Evolutionary conservation across 1,140 invertebrate genomes (phyloP), one percentile per base, ranked within the genome.

Genomic region (Plutomurus gul): DNA sequence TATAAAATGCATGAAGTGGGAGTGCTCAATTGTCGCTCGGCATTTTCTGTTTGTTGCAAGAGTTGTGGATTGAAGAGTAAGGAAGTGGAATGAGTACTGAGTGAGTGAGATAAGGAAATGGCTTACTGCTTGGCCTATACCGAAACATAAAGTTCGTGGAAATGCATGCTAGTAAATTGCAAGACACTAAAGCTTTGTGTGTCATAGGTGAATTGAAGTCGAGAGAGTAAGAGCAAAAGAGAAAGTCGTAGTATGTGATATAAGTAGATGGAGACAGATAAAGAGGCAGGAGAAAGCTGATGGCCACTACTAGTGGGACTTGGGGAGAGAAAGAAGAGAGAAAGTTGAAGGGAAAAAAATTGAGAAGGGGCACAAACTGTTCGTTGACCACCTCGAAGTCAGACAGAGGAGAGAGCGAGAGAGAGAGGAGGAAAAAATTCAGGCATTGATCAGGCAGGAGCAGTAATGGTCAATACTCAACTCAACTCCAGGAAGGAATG

Each of bases 41-140:
- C 39, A 43, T 7, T 43, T 1, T 13, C n/a, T 43, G 10, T 43
- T 43, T 43, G 39, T 43, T 8, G 39, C 11, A 43, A 43, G 39
- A 43, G 39, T 43, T 2, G 2, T 43, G 39, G 39, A 43, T 43
- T 43, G 39, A 43, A n/a, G 30, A 56, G 11, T 56, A 56, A 13
- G 51, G 51, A 56, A 65, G 36, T 65, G 56, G 27, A 65, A 65
- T 65, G 56, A 65, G 56, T 4, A 65, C 25, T 65, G 56, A 65
- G 5, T 33, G 56, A 36, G 30, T 65, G 56, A 65, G 27, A 65
- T 33, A 65, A 65, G 56, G 16, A 65, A 65, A 65, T 65, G 16
- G 51, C 25, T 56, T 25, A 27, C 22, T 56, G 51, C 11, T 51
- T 43, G 7, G 39, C 7, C 39, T 2, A 8, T 43, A 10, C 39